Conservation (phyloP, 2,888 invertebrate species). For the Dendrolimus pini region DNA sequence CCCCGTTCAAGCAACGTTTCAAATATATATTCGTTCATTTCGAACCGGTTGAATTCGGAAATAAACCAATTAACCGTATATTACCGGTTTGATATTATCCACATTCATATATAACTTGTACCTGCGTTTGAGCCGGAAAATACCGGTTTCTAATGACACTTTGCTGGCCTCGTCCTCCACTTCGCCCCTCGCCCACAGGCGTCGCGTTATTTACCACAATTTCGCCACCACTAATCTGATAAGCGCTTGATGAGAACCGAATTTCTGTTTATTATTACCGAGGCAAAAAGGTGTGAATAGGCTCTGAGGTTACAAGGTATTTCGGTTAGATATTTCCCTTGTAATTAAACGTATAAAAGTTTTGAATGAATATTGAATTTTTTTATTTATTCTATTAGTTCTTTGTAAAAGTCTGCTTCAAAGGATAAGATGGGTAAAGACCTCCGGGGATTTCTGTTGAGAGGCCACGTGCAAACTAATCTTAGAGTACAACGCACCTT, state of each 20-base stretch:
- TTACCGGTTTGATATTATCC: background rate
- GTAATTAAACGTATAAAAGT: no score
- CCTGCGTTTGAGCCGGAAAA: constrained; percentile 3
- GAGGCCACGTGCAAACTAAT: no score
- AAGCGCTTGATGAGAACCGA: constrained; percentile 38
- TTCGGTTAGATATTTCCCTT: constrained; percentile 1
- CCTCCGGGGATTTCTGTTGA: no score
- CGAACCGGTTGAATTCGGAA: background rate
- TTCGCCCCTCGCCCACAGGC: constrained; percentile 9
- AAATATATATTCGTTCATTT: no score
- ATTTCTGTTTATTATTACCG: constrained; percentile 31
- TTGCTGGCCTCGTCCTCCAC: background rate
- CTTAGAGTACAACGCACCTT: no score
- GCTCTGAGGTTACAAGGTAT: background rate
- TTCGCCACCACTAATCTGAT: constrained; percentile 39
- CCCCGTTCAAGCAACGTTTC: no score
- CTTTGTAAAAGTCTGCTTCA: no score
- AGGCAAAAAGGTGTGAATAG: constrained; percentile 20
- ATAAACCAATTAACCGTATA: background rate
- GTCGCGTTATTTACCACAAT: constrained; percentile 25
- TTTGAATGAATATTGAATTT: no score
- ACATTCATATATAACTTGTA: background rate
- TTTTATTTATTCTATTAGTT: no score
- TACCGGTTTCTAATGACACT: constrained; percentile 1
- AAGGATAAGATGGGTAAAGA: no score